phyloP scores from a whole-genome alignment of 2,797 vertebrate species.

The Cyclura pinguis region DNA sequence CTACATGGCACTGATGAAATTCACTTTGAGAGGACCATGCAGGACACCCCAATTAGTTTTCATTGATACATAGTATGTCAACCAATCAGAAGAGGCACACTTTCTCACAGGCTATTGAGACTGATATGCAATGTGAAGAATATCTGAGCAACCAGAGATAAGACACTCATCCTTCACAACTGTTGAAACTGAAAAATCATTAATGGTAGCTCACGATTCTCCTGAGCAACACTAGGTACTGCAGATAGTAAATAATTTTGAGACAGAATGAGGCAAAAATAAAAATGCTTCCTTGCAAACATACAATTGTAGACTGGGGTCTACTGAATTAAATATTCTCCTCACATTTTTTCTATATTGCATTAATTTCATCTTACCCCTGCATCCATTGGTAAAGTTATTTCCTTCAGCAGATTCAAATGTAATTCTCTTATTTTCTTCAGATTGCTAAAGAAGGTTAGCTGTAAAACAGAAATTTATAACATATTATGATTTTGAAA shows the following conservation, averaged over 20 bases:
- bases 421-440: conserved; percentile 75
- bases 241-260: too few relatives aligned
- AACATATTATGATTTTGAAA: background rate
- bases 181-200: background rate
- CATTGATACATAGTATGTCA: too few relatives aligned
- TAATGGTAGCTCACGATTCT: background rate
- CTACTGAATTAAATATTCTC: background rate
- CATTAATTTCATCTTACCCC: conserved; percentile 62
- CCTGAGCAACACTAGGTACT: too few relatives aligned
- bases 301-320: background rate
- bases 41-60: too few relatives aligned
- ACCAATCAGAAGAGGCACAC: too few relatives aligned
- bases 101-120: too few relatives aligned
- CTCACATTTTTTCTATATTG: background rate
- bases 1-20: too few relatives aligned
- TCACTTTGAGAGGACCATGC: too few relatives aligned
- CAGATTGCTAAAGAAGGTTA: conserved; percentile 75
- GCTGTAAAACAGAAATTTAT: conserved; percentile 62
- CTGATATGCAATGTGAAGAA: too few relatives aligned
- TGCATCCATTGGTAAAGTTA: conserved; percentile 14
- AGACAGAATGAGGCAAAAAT: background rate
- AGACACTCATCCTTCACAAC: too few relatives aligned
- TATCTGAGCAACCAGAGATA: too few relatives aligned
- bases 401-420: conserved; percentile 69
- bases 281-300: background rate